Conservation (phyloP, 2,113 vertebrate species). For the Taxidea taxus region DNA sequence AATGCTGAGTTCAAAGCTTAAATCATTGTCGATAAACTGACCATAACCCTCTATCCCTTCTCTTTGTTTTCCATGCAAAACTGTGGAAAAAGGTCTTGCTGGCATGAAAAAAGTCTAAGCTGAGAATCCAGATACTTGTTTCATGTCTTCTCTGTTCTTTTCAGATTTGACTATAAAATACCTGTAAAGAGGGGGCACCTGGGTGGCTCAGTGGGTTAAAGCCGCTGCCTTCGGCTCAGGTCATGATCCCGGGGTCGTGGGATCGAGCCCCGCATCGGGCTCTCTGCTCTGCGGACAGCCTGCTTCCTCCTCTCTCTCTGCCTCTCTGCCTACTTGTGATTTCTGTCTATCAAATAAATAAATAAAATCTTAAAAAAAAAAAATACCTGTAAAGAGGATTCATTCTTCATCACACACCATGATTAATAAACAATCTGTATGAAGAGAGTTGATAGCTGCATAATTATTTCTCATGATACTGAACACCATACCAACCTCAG, state of each 20-base stretch:
- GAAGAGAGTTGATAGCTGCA: background rate
- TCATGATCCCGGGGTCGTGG: no score
- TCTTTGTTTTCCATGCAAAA: background rate
- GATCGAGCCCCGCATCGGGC: no score
- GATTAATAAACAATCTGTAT: conserved; percentile 12
- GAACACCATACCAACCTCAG: background rate
- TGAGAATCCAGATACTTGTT: conserved; percentile 5
- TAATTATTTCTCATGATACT: background rate
- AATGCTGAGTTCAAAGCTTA: background rate
- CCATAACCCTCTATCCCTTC: background rate
- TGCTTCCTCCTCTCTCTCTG: no score
- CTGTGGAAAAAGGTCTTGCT: background rate
- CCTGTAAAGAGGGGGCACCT: no score
- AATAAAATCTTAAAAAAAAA: no score
- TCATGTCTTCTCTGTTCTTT: background rate
- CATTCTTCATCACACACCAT: background rate
- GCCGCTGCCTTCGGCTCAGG: no score
- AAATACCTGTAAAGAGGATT: background rate
- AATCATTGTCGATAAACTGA: background rate
- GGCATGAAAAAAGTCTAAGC: background rate
- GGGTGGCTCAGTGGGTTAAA: no score
- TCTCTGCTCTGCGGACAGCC: no score
- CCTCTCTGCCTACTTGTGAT: no score
- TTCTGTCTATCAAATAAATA: no score
- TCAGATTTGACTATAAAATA: background rate